These are phyloP conservation scores for Liparis tanakae DNA, from an alignment of 2,797 vertebrate species.

Conservation along the genomic window DNA sequence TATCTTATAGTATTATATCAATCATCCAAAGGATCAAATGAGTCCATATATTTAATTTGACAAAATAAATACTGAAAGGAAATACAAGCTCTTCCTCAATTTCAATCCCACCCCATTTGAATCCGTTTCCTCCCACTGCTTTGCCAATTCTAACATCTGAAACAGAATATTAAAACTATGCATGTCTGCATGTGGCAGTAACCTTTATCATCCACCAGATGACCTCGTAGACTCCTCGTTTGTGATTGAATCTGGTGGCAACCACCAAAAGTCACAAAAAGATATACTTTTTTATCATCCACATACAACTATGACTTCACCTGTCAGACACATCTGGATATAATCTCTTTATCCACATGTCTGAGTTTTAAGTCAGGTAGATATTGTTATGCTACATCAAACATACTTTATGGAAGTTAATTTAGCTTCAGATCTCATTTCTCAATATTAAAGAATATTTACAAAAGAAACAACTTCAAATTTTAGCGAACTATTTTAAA, in stretches of 20 bases:
- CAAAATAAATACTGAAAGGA: neutral
- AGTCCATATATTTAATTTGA: neutral
- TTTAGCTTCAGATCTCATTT: neutral
- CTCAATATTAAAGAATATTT: neutral
- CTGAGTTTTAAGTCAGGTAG: neutral
- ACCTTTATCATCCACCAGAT: slow-evolving; percentile 16
- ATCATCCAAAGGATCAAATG: neutral
- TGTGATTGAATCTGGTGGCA: neutral
- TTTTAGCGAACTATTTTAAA: neutral
- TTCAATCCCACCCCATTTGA: neutral
- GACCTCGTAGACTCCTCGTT: slow-evolving; percentile 9
- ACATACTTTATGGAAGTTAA: neutral
- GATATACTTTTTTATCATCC: neutral
- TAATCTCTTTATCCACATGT: no score
- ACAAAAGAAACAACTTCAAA: neutral
- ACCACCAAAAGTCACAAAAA: neutral
- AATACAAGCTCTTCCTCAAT: neutral
- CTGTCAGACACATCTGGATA: neutral
- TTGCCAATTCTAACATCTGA: neutral
- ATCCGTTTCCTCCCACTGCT: neutral
- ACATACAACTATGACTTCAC: neutral
- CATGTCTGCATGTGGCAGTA: slow-evolving; percentile 5
- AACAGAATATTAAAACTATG: neutral
- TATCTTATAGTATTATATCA: neutral
- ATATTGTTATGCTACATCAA: neutral